Conservation (phyloP, 2,113 vertebrate genomes). For the Odontesthes bonariensis region DNA sequence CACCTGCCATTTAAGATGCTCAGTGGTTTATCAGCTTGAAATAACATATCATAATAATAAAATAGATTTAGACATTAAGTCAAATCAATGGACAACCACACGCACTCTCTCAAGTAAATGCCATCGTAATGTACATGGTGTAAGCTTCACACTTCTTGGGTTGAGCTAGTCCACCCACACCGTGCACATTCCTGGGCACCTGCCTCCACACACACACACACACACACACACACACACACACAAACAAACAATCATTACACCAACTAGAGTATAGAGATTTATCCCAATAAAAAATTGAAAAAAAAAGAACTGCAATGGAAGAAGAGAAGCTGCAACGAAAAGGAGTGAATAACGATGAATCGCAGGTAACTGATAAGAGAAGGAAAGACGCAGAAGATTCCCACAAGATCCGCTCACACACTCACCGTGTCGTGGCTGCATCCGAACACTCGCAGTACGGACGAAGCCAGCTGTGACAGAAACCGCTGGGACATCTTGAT, state of each 20-base stretch:
- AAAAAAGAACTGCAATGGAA: conserved; percentile 56
- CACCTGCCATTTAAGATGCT: conserved; percentile 66
- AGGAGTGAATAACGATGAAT: conserved; percentile 54
- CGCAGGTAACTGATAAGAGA: conserved; percentile 44
- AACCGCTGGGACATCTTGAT: conserved; percentile 78
- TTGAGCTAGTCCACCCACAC: conserved; percentile 42
- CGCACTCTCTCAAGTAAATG: conserved; percentile 26
- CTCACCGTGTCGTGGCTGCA: conserved; percentile 84
- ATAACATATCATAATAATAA: conserved; percentile 1
- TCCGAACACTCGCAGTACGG: conserved; percentile 79
- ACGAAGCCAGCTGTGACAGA: conserved; percentile 81
- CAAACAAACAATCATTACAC: neutral
- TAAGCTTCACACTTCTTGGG: conserved; percentile 52
- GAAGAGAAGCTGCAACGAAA: conserved; percentile 69
- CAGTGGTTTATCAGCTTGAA: conserved; percentile 17
- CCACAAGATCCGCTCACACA: conserved; percentile 52
- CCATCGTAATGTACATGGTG: conserved; percentile 48
- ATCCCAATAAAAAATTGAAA: conserved; percentile 35
- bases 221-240: conserved; percentile 29
- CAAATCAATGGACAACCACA: conserved; percentile 14
- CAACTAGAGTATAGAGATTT: conserved; percentile 1
- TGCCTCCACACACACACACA: conserved; percentile 38
- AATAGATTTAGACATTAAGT: conserved; percentile 34
- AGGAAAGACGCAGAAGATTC: conserved; percentile 14
- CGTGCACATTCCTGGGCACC: conserved; percentile 45